Conservation (phyloP, 1,140 invertebrate species). For the Drosophila repletoides region DNA sequence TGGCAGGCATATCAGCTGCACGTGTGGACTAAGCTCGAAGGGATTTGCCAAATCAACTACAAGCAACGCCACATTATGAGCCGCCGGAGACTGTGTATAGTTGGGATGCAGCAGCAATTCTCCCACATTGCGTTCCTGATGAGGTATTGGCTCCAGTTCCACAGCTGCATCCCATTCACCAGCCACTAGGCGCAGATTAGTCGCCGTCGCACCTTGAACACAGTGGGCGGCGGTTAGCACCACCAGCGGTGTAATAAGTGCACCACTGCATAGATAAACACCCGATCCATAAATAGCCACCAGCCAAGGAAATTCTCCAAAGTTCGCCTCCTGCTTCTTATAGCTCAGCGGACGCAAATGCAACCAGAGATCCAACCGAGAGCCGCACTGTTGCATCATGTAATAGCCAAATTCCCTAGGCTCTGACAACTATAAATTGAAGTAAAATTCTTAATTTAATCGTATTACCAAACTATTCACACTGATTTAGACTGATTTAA, state of each 20-base stretch:
- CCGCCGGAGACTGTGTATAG: slow-evolving; percentile 42
- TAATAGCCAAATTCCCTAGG: too few relatives aligned
- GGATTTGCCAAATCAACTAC: slow-evolving; percentile 21
- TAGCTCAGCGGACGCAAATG: slow-evolving; percentile 48
- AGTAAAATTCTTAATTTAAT: too few relatives aligned
- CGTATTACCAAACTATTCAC: too few relatives aligned
- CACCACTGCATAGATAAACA: slow-evolving; percentile 57
- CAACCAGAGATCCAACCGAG: slow-evolving; percentile 42
- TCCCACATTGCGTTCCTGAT: slow-evolving; percentile 33
- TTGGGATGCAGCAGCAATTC: slow-evolving; percentile 51
- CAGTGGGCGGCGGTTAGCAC: slow-evolving; percentile 54
- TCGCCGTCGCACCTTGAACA: slow-evolving; percentile 3
- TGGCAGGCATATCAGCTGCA: slow-evolving; percentile 56
- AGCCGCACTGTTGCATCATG: slow-evolving; percentile 33
- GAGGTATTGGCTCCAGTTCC: slow-evolving; percentile 41
- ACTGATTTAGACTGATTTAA: too few relatives aligned
- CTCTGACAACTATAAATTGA: slow-evolving; percentile 7
- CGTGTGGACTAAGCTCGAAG: slow-evolving; percentile 28
- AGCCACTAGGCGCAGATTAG: slow-evolving; percentile 36
- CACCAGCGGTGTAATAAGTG: slow-evolving; percentile 37
- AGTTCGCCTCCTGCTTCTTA: slow-evolving; percentile 50
- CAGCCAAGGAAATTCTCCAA: slow-evolving; percentile 63
- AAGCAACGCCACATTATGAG: slow-evolving; percentile 51
- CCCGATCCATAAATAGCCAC: slow-evolving; percentile 30
- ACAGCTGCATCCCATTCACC: slow-evolving; percentile 64